A percentile compares a stretch with the other conserved stretches of the same genome.
Evolutionary conservation across 2,797 vertebrate genomes (phyloP).

Genomic region (Xiphorhynchus erythropygius): DNA sequence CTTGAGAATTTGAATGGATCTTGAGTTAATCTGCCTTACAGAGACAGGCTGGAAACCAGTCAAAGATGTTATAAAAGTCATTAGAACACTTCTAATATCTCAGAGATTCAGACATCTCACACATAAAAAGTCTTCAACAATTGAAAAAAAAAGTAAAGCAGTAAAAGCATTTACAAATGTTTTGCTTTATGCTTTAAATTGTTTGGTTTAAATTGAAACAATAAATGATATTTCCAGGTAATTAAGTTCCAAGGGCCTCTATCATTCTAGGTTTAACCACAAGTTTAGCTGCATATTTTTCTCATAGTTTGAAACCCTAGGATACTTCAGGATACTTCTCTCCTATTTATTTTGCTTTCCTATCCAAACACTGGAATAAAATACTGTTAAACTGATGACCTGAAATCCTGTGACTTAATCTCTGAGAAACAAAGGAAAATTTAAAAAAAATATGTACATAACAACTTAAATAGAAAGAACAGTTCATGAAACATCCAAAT

Average conservation of each 20-base stretch:
- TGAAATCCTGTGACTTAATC: background rate
- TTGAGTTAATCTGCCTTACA: background rate
- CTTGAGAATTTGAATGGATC: background rate
- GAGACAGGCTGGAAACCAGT: background rate
- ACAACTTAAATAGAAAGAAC: background rate
- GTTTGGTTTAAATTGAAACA: background rate
- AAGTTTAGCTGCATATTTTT: background rate
- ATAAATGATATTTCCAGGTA: background rate
- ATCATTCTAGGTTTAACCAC: background rate
- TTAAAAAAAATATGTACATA: background rate
- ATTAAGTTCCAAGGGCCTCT: constrained; percentile 21
- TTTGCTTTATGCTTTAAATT: constrained; percentile 9
- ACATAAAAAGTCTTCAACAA: background rate
- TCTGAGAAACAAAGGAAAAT: background rate
- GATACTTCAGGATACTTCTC: background rate
- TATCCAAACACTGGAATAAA: background rate
- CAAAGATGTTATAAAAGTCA: background rate
- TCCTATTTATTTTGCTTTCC: background rate
- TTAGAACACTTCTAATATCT: background rate
- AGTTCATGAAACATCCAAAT: background rate
- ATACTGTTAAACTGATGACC: background rate
- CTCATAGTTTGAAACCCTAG: background rate
- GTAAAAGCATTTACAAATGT: background rate
- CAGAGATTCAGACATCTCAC: background rate
- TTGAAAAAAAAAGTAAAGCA: background rate